Conservation (phyloP, 2,113 vertebrate species). For the Mellivora capensis region DNA sequence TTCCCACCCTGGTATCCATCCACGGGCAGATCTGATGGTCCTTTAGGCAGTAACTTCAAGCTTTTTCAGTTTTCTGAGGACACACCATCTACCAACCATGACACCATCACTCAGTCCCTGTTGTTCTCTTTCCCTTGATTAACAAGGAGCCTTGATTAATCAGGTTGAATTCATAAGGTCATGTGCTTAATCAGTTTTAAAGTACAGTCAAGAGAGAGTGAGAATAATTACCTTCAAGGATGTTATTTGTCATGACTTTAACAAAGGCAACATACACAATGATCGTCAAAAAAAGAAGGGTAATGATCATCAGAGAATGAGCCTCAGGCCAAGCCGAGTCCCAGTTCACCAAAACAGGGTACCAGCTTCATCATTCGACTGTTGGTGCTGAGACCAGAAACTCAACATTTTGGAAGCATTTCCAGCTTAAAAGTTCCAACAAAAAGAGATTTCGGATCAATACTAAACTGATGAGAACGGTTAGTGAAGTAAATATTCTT, state of each 20-base stretch:
- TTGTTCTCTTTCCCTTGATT: not conserved
- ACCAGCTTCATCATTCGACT: not conserved
- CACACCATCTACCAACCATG: not conserved
- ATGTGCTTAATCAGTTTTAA: conserved; percentile 28
- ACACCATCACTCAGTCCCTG: not conserved
- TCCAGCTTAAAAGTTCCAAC: not conserved
- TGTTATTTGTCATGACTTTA: not conserved
- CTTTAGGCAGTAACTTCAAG: not conserved
- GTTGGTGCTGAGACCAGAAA: not conserved
- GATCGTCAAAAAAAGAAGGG: not conserved
- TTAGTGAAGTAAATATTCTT: not conserved
- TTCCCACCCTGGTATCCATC: not conserved
- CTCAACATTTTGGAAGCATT: not conserved
- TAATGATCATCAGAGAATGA: not conserved
- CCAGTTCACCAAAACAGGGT: not conserved
- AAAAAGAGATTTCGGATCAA: not conserved
- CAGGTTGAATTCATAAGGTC: conserved; percentile 29
- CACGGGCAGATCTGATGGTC: not conserved
- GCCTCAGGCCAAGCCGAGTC: not conserved
- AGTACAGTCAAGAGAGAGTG: not conserved
- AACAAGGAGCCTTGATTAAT: conserved; percentile 19
- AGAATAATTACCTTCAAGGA: conserved; percentile 10
- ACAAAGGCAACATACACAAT: not conserved
- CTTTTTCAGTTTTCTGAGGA: not conserved
- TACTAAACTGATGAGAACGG: not conserved